Percentiles rank a stretch among this genome's conserved stretches.
Conservation (phyloP, 2,113 vertebrate genomes). For the Aix galericulata region DNA sequence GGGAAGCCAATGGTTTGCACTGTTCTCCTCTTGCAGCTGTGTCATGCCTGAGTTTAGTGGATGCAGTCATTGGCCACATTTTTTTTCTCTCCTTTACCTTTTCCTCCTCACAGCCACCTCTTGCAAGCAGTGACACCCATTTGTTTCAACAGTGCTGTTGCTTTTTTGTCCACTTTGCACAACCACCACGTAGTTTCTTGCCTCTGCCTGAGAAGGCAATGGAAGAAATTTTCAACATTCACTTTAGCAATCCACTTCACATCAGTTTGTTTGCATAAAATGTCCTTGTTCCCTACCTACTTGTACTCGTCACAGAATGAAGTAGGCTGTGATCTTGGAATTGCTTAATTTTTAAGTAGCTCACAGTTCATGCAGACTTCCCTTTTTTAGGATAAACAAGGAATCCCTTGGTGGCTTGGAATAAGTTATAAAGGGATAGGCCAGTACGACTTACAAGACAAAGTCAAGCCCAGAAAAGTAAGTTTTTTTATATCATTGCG, state of each 20-base stretch:
- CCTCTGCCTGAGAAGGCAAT: not conserved
- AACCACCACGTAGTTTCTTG: not conserved
- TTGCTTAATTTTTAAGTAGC: not conserved
- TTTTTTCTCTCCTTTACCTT: not conserved
- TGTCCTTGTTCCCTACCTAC: not conserved
- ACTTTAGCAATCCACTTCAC: constrained; percentile 12
- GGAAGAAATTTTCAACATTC: not conserved
- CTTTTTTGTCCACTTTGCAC: constrained; percentile 21
- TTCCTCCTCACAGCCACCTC: not conserved
- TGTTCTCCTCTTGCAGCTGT: not conserved
- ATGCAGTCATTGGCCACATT: not conserved
- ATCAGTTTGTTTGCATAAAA: constrained; percentile 20
- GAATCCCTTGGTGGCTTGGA: constrained; percentile 98
- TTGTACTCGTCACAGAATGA: constrained; percentile 15
- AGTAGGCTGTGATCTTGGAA: not conserved
- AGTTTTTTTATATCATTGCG: not conserved
- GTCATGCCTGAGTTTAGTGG: not conserved
- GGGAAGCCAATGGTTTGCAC: not conserved
- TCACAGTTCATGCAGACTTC: not conserved
- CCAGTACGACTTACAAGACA: constrained; percentile 96
- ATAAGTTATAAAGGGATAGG: constrained; percentile 97
- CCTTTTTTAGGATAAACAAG: constrained; percentile 92
- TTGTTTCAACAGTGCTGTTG: not conserved
- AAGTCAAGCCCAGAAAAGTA: constrained; percentile 96
- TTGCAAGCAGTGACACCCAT: not conserved